phyloP scores from a whole-genome alignment of 2,113 vertebrate species.

The Pseudois nayaur region DNA sequence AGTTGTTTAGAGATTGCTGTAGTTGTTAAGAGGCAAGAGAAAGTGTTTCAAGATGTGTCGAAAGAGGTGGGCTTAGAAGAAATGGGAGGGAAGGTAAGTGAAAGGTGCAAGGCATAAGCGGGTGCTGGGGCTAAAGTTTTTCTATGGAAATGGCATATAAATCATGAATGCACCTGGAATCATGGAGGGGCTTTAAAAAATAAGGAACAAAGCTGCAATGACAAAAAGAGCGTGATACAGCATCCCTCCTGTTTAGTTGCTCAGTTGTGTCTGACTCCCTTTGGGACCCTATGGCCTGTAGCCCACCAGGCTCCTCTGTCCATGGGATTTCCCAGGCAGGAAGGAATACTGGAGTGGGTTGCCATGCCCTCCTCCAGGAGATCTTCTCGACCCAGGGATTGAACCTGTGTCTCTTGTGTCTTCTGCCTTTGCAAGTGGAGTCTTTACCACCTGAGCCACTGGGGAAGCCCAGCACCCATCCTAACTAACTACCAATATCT shows the following conservation, averaged over 20 bases:
- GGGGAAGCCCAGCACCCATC: not conserved
- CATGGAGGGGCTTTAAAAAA: not conserved
- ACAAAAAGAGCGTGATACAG: not conserved
- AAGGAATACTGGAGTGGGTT: not conserved
- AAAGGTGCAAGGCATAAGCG: not conserved
- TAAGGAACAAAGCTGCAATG: not conserved
- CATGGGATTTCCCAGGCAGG: not conserved
- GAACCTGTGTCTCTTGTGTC: not conserved
- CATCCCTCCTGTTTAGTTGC: not conserved
- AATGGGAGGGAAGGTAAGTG: not conserved
- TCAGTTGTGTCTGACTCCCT: not conserved
- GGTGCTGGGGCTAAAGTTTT: not conserved
- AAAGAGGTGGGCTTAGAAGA: not conserved
- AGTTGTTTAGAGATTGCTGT: not conserved
- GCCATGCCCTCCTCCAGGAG: not conserved
- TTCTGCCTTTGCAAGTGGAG: not conserved
- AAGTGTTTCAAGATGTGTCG: not conserved
- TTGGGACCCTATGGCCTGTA: not conserved
- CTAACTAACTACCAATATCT: not conserved
- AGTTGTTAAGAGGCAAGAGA: not conserved
- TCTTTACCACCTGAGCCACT: not conserved
- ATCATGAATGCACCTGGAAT: not conserved
- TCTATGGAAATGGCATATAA: not conserved
- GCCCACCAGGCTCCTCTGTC: not conserved
- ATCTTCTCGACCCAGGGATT: not conserved